Evolutionary conservation across 1,140 invertebrate genomes (phyloP).

Genomic region (Heliothis virescens): DNA sequence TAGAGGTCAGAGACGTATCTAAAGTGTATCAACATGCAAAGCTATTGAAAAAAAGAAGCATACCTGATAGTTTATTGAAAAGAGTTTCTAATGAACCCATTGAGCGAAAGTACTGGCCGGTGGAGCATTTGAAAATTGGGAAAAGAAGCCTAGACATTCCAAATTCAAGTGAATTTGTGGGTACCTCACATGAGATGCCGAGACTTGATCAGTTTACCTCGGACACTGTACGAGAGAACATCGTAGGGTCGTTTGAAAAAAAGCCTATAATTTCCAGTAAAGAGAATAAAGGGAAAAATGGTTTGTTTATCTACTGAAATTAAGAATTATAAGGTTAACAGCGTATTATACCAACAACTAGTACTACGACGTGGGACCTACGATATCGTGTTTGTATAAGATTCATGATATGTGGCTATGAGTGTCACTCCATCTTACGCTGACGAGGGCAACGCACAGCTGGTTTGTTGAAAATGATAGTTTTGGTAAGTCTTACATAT

Average conservation of each 20-base stretch:
- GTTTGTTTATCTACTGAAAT: slow-evolving; percentile 61
- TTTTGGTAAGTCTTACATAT: slow-evolving; percentile 71
- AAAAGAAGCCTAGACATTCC: slow-evolving; percentile 56
- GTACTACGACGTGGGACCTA: slow-evolving; percentile 62
- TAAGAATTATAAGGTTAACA: slow-evolving; percentile 67
- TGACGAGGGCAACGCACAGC: slow-evolving; percentile 72
- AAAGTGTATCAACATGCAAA: slow-evolving; percentile 36
- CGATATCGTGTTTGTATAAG: slow-evolving; percentile 76
- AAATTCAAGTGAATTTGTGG: slow-evolving; percentile 65
- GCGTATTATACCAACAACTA: slow-evolving; percentile 58
- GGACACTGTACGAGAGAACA: slow-evolving; percentile 60
- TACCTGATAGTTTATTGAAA: slow-evolving; percentile 14
- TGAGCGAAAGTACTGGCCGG: too few relatives aligned
- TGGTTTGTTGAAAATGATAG: slow-evolving; percentile 76
- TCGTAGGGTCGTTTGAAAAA: slow-evolving; percentile 59
- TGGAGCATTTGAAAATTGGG: slow-evolving; percentile 19
- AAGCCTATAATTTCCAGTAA: slow-evolving; percentile 56
- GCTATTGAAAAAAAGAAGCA: slow-evolving; percentile 46
- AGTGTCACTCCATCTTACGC: slow-evolving; percentile 76
- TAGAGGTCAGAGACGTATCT: slow-evolving; percentile 18
- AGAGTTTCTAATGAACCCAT: slow-evolving; percentile 20
- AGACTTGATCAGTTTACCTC: slow-evolving; percentile 64
- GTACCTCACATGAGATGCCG: slow-evolving; percentile 51
- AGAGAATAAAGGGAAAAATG: slow-evolving; percentile 59
- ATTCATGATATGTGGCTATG: slow-evolving; percentile 68